Percentiles rank a stretch among this genome's conserved stretches.
Conservation (phyloP, 2,888 invertebrate genomes). For the Sipunculus nudus region DNA sequence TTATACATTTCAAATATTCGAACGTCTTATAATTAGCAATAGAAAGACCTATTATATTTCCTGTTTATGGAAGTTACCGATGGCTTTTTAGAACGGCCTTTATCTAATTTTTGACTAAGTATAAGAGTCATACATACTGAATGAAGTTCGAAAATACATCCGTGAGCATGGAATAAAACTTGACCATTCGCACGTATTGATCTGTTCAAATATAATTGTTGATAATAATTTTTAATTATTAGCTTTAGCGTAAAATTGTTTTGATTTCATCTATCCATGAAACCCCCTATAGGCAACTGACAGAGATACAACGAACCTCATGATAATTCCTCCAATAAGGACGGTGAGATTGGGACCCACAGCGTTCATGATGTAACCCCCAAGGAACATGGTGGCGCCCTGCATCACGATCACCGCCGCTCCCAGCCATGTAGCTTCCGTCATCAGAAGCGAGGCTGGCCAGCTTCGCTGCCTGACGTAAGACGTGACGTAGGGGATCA, state of each 20-base stretch:
- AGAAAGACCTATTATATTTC: no score
- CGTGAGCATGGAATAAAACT: neutral
- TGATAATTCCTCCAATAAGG: slow-evolving; percentile 46
- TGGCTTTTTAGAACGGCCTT: no score
- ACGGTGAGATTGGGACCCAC: slow-evolving; percentile 49
- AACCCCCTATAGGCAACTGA: no score
- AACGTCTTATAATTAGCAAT: no score
- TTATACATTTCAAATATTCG: no score
- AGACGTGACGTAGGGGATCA: slow-evolving; percentile 35
- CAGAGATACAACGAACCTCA: slow-evolving; percentile 50
- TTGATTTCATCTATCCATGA: no score
- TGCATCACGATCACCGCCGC: slow-evolving; percentile 42
- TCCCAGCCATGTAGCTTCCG: slow-evolving; percentile 41
- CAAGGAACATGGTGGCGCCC: slow-evolving; percentile 51
- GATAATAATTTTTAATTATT: no score
- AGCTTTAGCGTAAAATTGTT: no score
- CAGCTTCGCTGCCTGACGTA: slow-evolving; percentile 23
- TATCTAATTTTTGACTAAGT: no score
- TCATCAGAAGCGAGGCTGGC: slow-evolving; percentile 19
- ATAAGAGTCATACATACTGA: no score
- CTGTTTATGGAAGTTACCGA: no score
- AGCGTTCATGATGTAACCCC: slow-evolving; percentile 48
- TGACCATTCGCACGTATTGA: neutral
- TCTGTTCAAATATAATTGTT: neutral
- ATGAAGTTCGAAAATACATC: neutral